Percentiles rank a stretch among this genome's conserved stretches.
phyloP scores from a whole-genome alignment of 2,888 invertebrate genomes.

The Ophonus ardosiacus region DNA sequence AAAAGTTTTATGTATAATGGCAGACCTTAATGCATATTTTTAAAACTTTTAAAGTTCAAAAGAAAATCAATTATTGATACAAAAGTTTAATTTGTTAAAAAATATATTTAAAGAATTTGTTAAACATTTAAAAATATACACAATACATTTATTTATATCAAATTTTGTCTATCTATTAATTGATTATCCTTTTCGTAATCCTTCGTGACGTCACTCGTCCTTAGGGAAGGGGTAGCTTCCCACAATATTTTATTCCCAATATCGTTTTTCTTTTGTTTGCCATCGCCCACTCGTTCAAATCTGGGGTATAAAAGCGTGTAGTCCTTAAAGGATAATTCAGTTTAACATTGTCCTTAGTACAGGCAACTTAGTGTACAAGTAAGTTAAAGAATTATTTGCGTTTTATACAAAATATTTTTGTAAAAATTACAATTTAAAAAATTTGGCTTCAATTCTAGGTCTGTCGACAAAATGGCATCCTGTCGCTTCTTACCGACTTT shows the following conservation, averaged over 20 bases:
- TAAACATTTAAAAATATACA: no score
- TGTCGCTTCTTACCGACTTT: background rate
- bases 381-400: background rate
- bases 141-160: no score
- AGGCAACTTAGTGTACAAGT: background rate
- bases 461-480: constrained; percentile 25
- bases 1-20: no score
- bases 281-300: constrained; percentile 1
- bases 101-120: no score
- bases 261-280: constrained; percentile 18
- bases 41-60: no score
- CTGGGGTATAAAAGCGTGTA: background rate
- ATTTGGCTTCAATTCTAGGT: background rate
- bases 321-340: background rate
- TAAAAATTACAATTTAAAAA: background rate
- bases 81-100: no score
- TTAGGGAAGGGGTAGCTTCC: background rate
- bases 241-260: constrained; percentile 10
- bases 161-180: no score
- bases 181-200: background rate
- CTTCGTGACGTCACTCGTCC: constrained; percentile 3
- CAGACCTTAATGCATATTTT: no score
- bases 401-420: background rate
- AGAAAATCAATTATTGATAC: no score
- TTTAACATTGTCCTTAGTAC: background rate